A percentile compares a stretch with the other conserved stretches of the same genome.
phyloP scores from a whole-genome alignment of 2,888 invertebrate species.

The Acrobasis consociella region DNA sequence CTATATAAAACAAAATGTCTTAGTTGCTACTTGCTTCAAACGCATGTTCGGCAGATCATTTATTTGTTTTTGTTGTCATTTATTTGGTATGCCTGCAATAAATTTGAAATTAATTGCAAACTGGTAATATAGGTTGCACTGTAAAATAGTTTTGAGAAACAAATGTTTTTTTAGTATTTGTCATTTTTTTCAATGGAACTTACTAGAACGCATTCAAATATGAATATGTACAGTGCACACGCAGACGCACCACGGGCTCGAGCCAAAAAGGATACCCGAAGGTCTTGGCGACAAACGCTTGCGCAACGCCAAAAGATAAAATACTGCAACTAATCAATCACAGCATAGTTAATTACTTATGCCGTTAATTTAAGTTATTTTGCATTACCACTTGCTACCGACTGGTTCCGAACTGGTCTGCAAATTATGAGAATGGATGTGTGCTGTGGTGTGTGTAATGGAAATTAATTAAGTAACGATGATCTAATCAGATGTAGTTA shows the following conservation, averaged over 20 bases:
- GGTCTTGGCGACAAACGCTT: constrained; percentile 21
- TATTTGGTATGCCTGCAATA: too few relatives aligned
- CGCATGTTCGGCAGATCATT: too few relatives aligned
- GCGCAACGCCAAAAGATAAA: constrained; percentile 21
- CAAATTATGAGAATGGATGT: constrained; percentile 2
- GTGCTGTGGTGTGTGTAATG: neutral
- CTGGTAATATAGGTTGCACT: too few relatives aligned
- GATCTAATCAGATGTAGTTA: constrained; percentile 1
- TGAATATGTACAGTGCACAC: neutral
- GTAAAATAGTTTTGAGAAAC: too few relatives aligned
- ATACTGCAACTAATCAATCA: constrained; percentile 25
- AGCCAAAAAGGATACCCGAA: constrained; percentile 18
- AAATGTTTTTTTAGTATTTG: too few relatives aligned
- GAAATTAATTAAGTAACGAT: neutral
- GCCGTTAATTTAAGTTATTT: constrained; percentile 12
- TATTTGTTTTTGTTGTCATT: too few relatives aligned
- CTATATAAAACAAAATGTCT: too few relatives aligned
- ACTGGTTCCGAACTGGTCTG: constrained; percentile 14
- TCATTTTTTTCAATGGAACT: too few relatives aligned
- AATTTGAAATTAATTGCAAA: too few relatives aligned
- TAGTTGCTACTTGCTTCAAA: too few relatives aligned
- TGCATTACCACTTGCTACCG: neutral
- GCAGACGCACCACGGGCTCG: neutral
- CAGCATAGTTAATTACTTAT: constrained; percentile 22
- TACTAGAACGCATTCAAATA: neutral